Percentiles rank a stretch among this genome's conserved stretches.
Evolutionary conservation across 2,113 vertebrate genomes (phyloP).

Genomic region (Nibea albiflora): DNA sequence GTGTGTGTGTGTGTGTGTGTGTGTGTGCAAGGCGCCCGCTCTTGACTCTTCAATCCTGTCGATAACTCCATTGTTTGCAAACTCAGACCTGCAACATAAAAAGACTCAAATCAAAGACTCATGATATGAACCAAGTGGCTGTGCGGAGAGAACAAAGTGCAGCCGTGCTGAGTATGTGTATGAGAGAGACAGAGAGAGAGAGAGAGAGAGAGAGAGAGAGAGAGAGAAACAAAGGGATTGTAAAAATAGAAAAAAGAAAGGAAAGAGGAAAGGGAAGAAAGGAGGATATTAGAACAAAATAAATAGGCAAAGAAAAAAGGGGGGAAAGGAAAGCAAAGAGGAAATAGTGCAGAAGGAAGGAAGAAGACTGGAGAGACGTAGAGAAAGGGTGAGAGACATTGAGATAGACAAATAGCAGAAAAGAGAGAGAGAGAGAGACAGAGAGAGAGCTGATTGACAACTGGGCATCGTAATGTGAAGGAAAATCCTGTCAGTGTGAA

Average conservation of each 20-base stretch:
- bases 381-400: conserved; percentile 1
- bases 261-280: not conserved
- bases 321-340: not conserved
- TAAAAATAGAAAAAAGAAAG: not conserved
- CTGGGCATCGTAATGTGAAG: conserved; percentile 52
- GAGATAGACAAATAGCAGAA: not conserved
- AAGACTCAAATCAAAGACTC: conserved; percentile 47
- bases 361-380: conserved; percentile 1
- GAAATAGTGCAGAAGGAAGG: not conserved
- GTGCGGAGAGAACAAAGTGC: conserved; percentile 53
- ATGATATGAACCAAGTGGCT: conserved; percentile 21
- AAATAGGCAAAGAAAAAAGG: not conserved
- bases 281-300: not conserved
- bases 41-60: conserved; percentile 14
- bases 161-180: conserved; percentile 3
- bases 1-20: not conserved
- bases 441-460: conserved; percentile 44
- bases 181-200: not conserved
- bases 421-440: conserved; percentile 14
- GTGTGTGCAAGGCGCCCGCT: not conserved
- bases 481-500: conserved; percentile 69
- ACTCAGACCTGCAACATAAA: conserved; percentile 48
- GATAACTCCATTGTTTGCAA: conserved; percentile 46
- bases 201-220: not conserved
- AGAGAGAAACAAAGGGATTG: not conserved